Evolutionary conservation across 2,113 vertebrate genomes (phyloP).

Genomic region (Psettodes erumei): DNA sequence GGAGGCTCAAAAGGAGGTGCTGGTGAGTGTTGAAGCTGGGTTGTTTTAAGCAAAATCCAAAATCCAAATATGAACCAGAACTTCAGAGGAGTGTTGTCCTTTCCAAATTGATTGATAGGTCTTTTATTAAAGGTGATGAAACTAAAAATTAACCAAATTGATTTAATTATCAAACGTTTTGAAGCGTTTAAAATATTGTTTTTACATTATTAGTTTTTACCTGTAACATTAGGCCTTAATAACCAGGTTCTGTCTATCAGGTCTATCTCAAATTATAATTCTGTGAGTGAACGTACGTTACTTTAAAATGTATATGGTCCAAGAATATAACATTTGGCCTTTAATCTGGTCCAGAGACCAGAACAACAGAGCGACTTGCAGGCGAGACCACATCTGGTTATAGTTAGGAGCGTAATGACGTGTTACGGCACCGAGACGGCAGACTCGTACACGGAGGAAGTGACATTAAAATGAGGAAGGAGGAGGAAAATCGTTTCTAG

Average conservation of each 20-base stretch:
- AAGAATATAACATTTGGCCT: not conserved
- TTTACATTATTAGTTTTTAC: too few relatives aligned
- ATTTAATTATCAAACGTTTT: not conserved
- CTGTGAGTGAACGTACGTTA: not conserved
- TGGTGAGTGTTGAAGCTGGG: slow-evolving; percentile 73
- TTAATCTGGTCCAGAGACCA: not conserved
- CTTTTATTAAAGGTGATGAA: not conserved
- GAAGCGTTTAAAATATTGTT: too few relatives aligned
- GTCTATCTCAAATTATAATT: not conserved
- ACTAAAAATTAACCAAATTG: not conserved
- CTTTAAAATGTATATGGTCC: too few relatives aligned
- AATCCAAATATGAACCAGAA: not conserved
- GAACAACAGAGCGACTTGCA: slow-evolving; percentile 1
- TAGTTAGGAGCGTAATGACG: slow-evolving; percentile 59
- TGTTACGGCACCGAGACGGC: slow-evolving; percentile 4
- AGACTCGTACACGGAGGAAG: slow-evolving; percentile 71
- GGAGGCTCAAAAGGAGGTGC: slow-evolving; percentile 77
- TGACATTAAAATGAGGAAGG: slow-evolving; percentile 73
- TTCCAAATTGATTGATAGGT: not conserved
- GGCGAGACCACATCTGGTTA: slow-evolving; percentile 69
- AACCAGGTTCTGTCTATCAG: not conserved
- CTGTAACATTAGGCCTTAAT: too few relatives aligned
- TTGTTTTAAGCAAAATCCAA: not conserved
- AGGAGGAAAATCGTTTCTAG: slow-evolving; percentile 22
- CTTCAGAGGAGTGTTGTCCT: not conserved